Evolutionary conservation across 1,140 invertebrate genomes (phyloP), one percentile per base, ranked within the genome.

Genomic region (Neodiprion virginianus): DNA sequence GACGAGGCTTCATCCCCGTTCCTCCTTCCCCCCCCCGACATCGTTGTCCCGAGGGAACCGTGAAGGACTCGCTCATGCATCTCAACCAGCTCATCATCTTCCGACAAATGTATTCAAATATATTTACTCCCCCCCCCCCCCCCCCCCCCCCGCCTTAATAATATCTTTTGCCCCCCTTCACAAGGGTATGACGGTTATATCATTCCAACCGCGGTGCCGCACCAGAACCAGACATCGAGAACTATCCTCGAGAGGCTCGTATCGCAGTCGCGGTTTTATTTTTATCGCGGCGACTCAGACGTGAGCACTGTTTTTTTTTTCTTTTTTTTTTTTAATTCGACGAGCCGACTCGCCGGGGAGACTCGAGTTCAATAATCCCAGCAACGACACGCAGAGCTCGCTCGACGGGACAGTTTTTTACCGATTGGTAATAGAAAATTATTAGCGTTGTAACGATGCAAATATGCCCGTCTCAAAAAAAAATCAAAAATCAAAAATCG

Each of bases 41-140:
- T 14, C 21, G 11, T 69, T 17, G 67, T 23, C 21, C 17, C 17
- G 40, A 69, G 67, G 17, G 67, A 69, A 69, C 40, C 11, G 21
- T 47, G 67, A 23, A 21, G 67, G 67, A 75, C 74, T 79, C 76
- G 65, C 78, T 77, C 78, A 78, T 76, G 75, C 74, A 76, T 79
- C 71, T 73, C 74, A 78, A 77, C 75, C 74, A 76, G 67, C 67
- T 66, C 75, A 77, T 79, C 79, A 77, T 79, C 79, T 74, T 77
- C 73, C 76, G 72, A 79, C 79, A 80, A 80, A 80, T 80, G 78
- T 80, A 80, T 80, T 80, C 79, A 80, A 80, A 80, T 80, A 80
- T 80, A 80, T 80, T 80, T 79, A 79, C 78, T 77, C 76, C 75
- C 28, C 1, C 28, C 2, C 5, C 17, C 17, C 17, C 17, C 17